Conservation (phyloP, 2,888 invertebrate genomes). For the Heliconius charithonia region DNA sequence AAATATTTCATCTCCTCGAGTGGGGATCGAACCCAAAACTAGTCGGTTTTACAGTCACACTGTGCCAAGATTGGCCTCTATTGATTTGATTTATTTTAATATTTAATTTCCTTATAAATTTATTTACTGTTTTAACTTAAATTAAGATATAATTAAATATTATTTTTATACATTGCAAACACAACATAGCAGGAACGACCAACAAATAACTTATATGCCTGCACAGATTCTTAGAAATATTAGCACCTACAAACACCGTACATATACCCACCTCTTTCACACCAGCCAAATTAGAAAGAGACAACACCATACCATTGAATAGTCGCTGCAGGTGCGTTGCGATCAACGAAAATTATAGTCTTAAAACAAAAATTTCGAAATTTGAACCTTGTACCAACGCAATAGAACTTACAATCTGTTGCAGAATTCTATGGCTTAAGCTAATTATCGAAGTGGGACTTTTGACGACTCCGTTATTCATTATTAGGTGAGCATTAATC, state of each 20-base stretch:
- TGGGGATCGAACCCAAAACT: too few species aligned
- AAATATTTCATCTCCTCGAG: too few species aligned
- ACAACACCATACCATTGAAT: conserved; percentile 42
- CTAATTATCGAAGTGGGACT: conserved; percentile 63
- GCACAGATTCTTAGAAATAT: conserved; percentile 63
- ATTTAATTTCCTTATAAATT: background rate
- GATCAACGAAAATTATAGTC: conserved; percentile 50
- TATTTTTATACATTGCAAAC: background rate
- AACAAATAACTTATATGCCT: conserved; percentile 46
- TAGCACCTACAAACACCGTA: conserved; percentile 57
- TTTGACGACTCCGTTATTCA: conserved; percentile 64
- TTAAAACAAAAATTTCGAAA: conserved; percentile 35
- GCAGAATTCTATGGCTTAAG: conserved; percentile 28
- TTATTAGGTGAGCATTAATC: conserved; percentile 55
- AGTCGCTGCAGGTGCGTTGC: conserved; percentile 53
- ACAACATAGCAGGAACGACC: conserved; percentile 43
- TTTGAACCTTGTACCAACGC: conserved; percentile 37
- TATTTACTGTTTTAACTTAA: background rate
- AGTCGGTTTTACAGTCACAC: too few species aligned
- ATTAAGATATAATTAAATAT: background rate
- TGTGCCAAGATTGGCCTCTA: too few species aligned
- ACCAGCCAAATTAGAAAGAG: conserved; percentile 48
- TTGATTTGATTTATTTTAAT: background rate
- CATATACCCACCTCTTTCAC: conserved; percentile 52
- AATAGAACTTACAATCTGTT: conserved; percentile 33